Conservation (phyloP, 2,797 vertebrate genomes). For the Diplodus sargus region DNA sequence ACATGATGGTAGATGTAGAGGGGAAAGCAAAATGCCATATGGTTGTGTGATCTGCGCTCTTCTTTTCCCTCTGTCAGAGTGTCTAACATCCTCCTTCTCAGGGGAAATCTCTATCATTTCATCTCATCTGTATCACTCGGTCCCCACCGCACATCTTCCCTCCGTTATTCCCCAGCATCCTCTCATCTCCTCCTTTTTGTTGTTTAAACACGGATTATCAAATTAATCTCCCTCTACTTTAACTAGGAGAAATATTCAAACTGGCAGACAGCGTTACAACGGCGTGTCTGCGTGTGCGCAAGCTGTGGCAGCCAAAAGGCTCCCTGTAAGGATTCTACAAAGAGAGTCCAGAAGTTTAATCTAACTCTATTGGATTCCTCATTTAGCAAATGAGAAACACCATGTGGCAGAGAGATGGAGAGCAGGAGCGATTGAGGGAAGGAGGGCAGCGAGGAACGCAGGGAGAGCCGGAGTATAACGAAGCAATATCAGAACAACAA, state of each 20-base stretch:
- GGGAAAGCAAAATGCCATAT: slow-evolving; percentile 68
- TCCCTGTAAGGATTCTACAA: slow-evolving; percentile 59
- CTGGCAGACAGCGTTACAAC: slow-evolving; percentile 29
- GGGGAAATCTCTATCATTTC: slow-evolving; percentile 66
- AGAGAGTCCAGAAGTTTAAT: slow-evolving; percentile 69
- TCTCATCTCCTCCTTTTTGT: slow-evolving; percentile 56
- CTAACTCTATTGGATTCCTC: slow-evolving; percentile 71
- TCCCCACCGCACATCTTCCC: slow-evolving; percentile 24
- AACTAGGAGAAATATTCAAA: slow-evolving; percentile 50
- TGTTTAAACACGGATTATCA: slow-evolving; percentile 64
- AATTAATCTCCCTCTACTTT: slow-evolving; percentile 54
- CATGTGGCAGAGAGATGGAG: slow-evolving; percentile 54
- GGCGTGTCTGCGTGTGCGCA: slow-evolving; percentile 12
- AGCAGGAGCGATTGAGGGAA: slow-evolving; percentile 30
- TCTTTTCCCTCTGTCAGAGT: slow-evolving; percentile 56
- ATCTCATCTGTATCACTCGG: slow-evolving; percentile 46
- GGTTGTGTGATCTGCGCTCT: slow-evolving; percentile 64
- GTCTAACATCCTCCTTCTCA: slow-evolving; percentile 56
- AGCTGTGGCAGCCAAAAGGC: slow-evolving; percentile 51
- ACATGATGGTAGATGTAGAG: slow-evolving; percentile 56
- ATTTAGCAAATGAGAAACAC: slow-evolving; percentile 73
- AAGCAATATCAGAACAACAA: slow-evolving; percentile 54
- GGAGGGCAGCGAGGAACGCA: slow-evolving; percentile 17
- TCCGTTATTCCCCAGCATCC: slow-evolving; percentile 37
- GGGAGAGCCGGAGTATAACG: slow-evolving; percentile 29